phyloP scores from a whole-genome alignment of 2,797 vertebrate genomes.

The Phoebastria nigripes region DNA sequence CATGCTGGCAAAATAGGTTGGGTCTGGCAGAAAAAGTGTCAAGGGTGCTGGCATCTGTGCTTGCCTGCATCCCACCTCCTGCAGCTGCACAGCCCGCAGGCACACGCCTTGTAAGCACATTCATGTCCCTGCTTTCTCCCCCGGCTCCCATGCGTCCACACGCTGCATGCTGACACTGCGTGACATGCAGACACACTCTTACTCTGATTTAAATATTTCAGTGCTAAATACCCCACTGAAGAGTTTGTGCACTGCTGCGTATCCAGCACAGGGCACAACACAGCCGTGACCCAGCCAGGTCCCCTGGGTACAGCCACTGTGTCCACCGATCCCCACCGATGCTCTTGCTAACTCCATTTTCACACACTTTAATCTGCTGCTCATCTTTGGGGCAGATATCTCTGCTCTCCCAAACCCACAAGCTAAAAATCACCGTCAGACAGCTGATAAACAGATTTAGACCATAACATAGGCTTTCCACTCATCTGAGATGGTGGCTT shows the following conservation, averaged over 20 bases:
- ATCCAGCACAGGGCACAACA: background rate
- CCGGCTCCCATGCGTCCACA: too few species aligned
- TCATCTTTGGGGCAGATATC: background rate
- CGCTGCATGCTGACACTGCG: background rate
- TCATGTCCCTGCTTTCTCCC: background rate
- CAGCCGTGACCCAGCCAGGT: background rate
- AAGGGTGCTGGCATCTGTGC: background rate
- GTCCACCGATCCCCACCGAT: background rate
- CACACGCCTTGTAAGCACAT: background rate
- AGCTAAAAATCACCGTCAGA: background rate
- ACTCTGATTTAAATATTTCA: too few species aligned
- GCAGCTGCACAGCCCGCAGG: background rate
- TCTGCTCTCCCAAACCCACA: background rate
- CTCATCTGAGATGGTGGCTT: background rate
- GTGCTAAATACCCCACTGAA: background rate
- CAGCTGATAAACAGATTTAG: background rate
- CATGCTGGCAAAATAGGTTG: background rate
- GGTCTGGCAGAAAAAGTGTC: background rate
- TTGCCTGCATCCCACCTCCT: background rate
- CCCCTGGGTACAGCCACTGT: background rate
- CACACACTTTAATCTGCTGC: background rate
- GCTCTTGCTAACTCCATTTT: background rate
- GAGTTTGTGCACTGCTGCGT: accelerated
- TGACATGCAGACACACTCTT: too few species aligned
- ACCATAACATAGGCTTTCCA: background rate